These are phyloP conservation scores for Molossus alvarezi DNA, from an alignment of 2,797 vertebrate genomes.

Conservation along the genomic window DNA sequence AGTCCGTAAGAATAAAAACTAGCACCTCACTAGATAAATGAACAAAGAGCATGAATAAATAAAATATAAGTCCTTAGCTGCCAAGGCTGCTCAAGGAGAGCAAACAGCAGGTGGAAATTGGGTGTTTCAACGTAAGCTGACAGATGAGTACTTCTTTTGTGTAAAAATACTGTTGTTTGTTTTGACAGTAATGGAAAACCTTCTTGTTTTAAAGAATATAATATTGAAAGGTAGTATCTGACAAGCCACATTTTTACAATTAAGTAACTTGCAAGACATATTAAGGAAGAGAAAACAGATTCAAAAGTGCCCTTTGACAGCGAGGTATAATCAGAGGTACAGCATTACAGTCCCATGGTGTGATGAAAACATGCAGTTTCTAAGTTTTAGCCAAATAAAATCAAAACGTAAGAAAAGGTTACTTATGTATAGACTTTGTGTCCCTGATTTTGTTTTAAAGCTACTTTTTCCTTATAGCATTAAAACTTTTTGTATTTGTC, in stretches of 20 bases:
- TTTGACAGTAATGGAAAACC: neutral
- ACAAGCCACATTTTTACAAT: slow-evolving; percentile 35
- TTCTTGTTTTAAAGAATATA: slow-evolving; percentile 59
- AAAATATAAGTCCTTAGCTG: slow-evolving; percentile 64
- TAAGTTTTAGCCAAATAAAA: slow-evolving; percentile 13
- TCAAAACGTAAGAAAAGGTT: neutral
- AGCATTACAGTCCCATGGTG: neutral
- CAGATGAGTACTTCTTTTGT: slow-evolving; percentile 56
- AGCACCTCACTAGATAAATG: slow-evolving; percentile 42
- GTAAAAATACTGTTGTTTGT: slow-evolving; percentile 56
- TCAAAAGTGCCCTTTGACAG: neutral
- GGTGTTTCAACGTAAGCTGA: slow-evolving; percentile 52
- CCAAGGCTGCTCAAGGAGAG: neutral
- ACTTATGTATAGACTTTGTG: neutral
- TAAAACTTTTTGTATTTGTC: neutral
- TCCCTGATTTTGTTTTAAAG: neutral
- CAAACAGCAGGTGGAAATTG: slow-evolving; percentile 57
- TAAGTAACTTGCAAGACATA: slow-evolving; percentile 53
- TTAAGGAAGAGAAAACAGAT: slow-evolving; percentile 40
- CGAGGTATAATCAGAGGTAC: neutral
- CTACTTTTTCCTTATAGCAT: neutral
- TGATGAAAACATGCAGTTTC: neutral
- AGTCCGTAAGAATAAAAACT: neutral
- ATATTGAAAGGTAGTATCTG: neutral
- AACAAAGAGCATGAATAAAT: slow-evolving; percentile 46